Percentiles rank a stretch among this genome's conserved stretches.
phyloP scores from a whole-genome alignment of 2,113 vertebrate species.

The Ictidomys tridecemlineatus region DNA sequence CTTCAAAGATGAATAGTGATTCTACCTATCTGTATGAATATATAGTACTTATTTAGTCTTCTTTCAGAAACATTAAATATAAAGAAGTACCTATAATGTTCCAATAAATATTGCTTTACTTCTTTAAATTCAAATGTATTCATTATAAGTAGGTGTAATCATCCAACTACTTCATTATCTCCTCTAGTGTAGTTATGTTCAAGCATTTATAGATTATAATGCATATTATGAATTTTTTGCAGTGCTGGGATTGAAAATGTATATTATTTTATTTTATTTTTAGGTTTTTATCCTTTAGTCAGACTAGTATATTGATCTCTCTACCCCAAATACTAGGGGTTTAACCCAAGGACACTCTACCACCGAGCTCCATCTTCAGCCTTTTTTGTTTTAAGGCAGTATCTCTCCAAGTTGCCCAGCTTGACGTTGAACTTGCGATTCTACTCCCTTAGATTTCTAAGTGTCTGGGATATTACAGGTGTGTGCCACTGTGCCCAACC shows the following conservation, averaged over 20 bases:
- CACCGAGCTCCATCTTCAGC: too few relatives aligned
- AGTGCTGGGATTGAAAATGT: too few relatives aligned
- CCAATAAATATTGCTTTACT: slow-evolving; percentile 46
- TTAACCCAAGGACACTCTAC: too few relatives aligned
- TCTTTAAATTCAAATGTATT: slow-evolving; percentile 42
- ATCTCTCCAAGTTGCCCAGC: too few relatives aligned
- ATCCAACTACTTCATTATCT: background rate
- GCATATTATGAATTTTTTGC: background rate
- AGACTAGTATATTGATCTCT: background rate
- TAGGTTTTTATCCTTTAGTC: slow-evolving; percentile 35
- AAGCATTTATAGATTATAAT: background rate
- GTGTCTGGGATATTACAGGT: too few relatives aligned
- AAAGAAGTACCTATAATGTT: slow-evolving; percentile 31
- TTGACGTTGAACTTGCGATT: too few relatives aligned
- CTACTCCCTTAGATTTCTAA: too few relatives aligned
- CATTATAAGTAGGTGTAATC: slow-evolving; percentile 12
- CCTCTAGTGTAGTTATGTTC: background rate
- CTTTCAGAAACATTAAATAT: slow-evolving; percentile 49
- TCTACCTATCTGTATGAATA: slow-evolving; percentile 20
- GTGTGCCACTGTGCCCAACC: too few relatives aligned
- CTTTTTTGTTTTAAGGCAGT: too few relatives aligned
- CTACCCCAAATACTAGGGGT: too few relatives aligned
- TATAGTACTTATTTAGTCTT: slow-evolving; percentile 20
- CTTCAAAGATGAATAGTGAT: background rate
- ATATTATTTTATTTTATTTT: slow-evolving; percentile 53